Evolutionary conservation across 2,797 vertebrate species (phyloP).

Genomic region (Pteronotus mesoamericanus): DNA sequence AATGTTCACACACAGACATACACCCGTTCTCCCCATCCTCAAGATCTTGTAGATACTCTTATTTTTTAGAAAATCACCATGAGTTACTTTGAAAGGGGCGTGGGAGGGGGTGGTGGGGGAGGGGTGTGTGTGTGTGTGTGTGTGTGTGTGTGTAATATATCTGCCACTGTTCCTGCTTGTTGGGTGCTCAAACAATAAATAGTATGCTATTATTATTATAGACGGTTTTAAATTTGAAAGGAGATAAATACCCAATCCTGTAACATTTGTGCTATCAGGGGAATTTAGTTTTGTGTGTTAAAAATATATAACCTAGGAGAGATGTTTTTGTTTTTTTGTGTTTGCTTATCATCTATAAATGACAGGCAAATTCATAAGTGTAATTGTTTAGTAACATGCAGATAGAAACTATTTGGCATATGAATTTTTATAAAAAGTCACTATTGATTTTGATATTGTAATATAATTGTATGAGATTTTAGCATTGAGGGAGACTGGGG

Average conservation of each 20-base stretch:
- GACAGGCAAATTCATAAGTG: background rate
- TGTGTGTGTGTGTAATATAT: background rate
- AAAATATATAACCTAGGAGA: background rate
- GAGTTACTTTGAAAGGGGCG: constrained; percentile 16
- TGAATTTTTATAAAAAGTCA: background rate
- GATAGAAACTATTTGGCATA: constrained; percentile 2
- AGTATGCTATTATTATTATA: background rate
- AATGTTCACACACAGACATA: background rate
- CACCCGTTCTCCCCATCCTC: background rate
- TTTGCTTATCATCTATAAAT: constrained; percentile 13
- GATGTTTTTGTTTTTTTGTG: background rate
- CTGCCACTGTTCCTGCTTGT: background rate
- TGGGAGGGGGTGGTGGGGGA: no score
- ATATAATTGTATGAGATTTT: background rate
- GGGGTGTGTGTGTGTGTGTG: background rate
- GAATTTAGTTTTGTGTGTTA: background rate
- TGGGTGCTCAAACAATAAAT: background rate
- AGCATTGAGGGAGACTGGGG: background rate
- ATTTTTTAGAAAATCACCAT: constrained; percentile 13
- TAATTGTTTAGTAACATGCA: constrained; percentile 21
- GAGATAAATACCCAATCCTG: background rate
- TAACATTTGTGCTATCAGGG: background rate
- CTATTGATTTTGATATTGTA: background rate
- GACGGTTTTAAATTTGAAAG: constrained; percentile 40
- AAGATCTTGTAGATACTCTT: background rate